phyloP scores from a whole-genome alignment of 2,113 vertebrate genomes.

The Hippocampus barbouri region DNA sequence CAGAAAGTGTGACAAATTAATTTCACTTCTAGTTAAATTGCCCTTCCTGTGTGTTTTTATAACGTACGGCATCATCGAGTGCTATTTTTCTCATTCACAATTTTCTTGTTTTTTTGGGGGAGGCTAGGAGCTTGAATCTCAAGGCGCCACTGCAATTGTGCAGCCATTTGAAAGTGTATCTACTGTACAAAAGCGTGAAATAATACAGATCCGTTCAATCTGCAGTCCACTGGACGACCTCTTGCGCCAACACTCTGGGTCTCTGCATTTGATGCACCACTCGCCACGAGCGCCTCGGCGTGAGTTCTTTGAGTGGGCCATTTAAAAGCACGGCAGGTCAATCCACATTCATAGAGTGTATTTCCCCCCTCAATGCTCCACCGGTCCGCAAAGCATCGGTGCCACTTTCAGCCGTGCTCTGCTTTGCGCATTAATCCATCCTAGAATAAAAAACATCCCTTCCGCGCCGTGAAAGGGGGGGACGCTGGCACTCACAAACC shows the following conservation, averaged over 20 bases:
- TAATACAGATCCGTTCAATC: slow-evolving; percentile 2
- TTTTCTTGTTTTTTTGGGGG: too few species aligned
- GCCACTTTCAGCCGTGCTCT: slow-evolving; percentile 65
- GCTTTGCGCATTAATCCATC: slow-evolving; percentile 71
- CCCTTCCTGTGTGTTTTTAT: too few species aligned
- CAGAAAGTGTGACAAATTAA: too few species aligned
- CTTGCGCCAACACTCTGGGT: slow-evolving; percentile 16
- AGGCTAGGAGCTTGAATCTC: not conserved
- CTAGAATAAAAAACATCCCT: slow-evolving; percentile 62
- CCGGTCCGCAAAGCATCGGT: slow-evolving; percentile 51
- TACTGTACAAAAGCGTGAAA: not conserved
- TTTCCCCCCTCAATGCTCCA: slow-evolving; percentile 61
- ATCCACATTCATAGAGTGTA: slow-evolving; percentile 70
- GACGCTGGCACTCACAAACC: slow-evolving; percentile 28
- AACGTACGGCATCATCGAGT: too few species aligned
- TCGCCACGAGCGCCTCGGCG: not conserved
- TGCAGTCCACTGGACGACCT: slow-evolving; percentile 22
- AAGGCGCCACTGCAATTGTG: not conserved
- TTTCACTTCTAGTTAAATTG: too few species aligned
- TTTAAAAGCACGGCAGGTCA: slow-evolving; percentile 66
- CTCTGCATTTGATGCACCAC: slow-evolving; percentile 29
- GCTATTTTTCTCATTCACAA: too few species aligned
- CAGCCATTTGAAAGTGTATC: not conserved
- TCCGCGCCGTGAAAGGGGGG: slow-evolving; percentile 47
- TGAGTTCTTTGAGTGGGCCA: slow-evolving; percentile 48